Conservation (phyloP, 1,140 invertebrate genomes). For the Drosophila nebulosa region DNA sequence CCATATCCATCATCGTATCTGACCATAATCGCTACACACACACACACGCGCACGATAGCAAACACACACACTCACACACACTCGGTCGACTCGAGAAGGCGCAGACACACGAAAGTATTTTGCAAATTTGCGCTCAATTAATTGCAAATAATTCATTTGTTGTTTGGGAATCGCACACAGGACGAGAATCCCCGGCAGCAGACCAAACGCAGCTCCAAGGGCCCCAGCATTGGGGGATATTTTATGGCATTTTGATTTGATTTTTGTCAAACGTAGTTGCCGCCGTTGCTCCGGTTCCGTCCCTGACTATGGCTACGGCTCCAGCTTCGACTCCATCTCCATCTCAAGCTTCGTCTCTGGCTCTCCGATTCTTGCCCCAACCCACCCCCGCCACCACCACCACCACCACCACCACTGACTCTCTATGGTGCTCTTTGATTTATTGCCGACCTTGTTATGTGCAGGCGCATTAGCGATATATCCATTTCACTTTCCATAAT, state of each 20-base stretch:
- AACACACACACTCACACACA: background rate
- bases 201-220: background rate
- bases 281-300: constrained; percentile 14
- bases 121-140: constrained; percentile 80
- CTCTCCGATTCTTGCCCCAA: constrained; percentile 1
- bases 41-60: background rate
- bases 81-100: constrained; percentile 15
- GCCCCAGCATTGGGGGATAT: constrained; percentile 47
- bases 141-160: constrained; percentile 79
- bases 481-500: constrained; percentile 81
- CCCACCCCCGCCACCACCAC: constrained; percentile 28
- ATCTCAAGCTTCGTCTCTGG: background rate
- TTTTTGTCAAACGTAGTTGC: constrained; percentile 61
- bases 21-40: constrained; percentile 27
- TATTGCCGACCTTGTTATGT: constrained; percentile 81
- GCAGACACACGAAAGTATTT: constrained; percentile 71
- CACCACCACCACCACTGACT: background rate
- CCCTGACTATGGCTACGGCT: background rate
- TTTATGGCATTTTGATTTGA: constrained; percentile 80
- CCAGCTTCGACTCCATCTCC: constrained; percentile 10
- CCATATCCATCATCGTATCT: constrained; percentile 67
- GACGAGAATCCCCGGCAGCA: background rate
- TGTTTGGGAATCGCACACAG: constrained; percentile 34
- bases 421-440: constrained; percentile 57
- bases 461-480: constrained; percentile 79